These are phyloP conservation scores for Ibidorhyncha struthersii DNA, from an alignment of 2,113 vertebrate species.

Conservation along the genomic window DNA sequence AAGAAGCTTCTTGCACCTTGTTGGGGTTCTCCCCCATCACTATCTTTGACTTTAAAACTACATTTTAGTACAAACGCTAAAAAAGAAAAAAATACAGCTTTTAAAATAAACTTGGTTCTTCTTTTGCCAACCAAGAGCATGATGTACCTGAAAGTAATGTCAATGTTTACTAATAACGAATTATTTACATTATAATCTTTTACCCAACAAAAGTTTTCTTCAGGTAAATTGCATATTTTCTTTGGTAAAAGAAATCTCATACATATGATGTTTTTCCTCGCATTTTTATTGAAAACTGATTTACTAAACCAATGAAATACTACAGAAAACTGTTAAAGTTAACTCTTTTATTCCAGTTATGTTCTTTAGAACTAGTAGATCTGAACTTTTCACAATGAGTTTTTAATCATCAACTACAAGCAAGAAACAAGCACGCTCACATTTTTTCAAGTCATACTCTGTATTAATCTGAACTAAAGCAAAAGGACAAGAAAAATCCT, in stretches of 20 bases:
- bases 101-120: neutral
- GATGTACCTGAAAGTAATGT: neutral
- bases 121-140: neutral
- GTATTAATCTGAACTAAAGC: neutral
- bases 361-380: neutral
- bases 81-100: neutral
- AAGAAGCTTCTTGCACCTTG: neutral
- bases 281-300: neutral
- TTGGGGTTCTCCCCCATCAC: neutral
- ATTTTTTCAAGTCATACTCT: neutral
- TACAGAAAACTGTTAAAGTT: neutral
- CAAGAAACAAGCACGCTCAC: neutral
- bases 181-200: neutral
- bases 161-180: neutral
- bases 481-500: neutral
- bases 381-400: neutral
- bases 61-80: neutral
- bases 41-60: neutral
- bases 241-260: neutral
- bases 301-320: neutral
- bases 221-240: neutral
- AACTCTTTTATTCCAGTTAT: neutral
- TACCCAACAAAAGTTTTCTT: neutral
- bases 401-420: neutral
- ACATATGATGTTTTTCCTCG: rapidly evolving